Evolutionary conservation across 2,797 vertebrate species (phyloP).

Genomic region (Distichodus sexfasciatus): DNA sequence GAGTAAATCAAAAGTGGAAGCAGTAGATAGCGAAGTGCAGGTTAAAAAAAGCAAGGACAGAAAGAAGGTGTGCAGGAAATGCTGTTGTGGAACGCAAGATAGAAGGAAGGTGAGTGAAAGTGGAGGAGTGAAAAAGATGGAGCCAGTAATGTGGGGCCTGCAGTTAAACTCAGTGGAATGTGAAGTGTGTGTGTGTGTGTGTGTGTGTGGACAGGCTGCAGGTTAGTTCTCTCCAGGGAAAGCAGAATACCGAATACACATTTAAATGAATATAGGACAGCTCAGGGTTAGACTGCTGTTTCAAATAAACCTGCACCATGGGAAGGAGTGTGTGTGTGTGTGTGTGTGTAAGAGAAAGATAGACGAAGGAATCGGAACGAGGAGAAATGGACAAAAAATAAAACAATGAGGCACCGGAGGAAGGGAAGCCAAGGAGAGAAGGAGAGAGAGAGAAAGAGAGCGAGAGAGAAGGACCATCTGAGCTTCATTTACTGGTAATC

Average conservation of each 20-base stretch:
- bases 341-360: neutral
- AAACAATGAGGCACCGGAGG: constrained; percentile 49
- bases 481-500: constrained; percentile 33
- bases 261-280: constrained; percentile 25
- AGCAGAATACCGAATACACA: constrained; percentile 3
- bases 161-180: constrained; percentile 66
- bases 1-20: neutral
- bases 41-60: neutral
- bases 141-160: constrained; percentile 59
- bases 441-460: constrained; percentile 7
- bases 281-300: neutral
- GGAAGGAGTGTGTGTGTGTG: neutral
- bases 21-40: neutral
- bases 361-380: constrained; percentile 39
- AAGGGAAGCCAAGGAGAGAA: constrained; percentile 50
- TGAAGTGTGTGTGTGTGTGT: constrained; percentile 22
- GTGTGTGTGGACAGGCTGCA: neutral
- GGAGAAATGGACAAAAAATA: constrained; percentile 15
- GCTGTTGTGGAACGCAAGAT: neutral
- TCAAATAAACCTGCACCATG: neutral
- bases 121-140: neutral
- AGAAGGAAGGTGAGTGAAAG: constrained; percentile 27
- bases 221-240: constrained; percentile 21
- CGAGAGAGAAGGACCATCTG: constrained; percentile 1
- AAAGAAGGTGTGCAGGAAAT: neutral